Base-by-base conservation (phyloP, 2,888 invertebrate species). In the Cheilosia variabilis region DNA sequence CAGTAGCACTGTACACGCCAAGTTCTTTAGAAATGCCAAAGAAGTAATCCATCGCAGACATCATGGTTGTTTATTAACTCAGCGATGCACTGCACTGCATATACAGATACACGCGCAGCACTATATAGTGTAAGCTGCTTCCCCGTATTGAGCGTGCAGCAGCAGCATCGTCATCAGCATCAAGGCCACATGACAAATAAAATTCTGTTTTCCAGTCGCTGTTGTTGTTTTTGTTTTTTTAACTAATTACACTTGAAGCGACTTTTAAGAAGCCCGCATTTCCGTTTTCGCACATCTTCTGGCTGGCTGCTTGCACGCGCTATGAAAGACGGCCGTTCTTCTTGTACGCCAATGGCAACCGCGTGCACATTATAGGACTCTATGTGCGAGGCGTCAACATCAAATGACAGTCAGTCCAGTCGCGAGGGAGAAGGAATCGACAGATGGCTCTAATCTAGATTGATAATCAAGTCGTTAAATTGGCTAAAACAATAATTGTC, bases 241-340 rank as follows among this genome's bases (percentile, higher is more conserved):
- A 79, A 79, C 79, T 79, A 84, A 79, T 84, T 79, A 79, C 63
- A 79, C 68, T 79, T 52, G 37, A 75, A 75, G 66, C 57, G 65
- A 84, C 75, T 75, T 66, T 80, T 53, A 71, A 84, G 71, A 76
- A 71, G 60, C 84, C 84, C 84, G 80, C 84, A 84, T 84, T 80
- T 84, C 84, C 84, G 84, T 84, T 84, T 84, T 84, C 71, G 84
- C 84, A 80, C 73, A 80, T 83, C 83, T 57, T 69, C 37, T 37
- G 37, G 37, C 37, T 37, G 45, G 50, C 27, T 65, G 68, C 50
- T 31, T 65, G 65, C 72, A 71, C 58, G 71, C 62, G 62, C 31
- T 57, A 66, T 77, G 58, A 58, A 66, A 77, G 58, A 45, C 52
- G 22, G 13, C 53, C 47, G 31, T 50, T 71, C 65, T 76, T 53